These are phyloP conservation scores for Gulo gulo DNA, from an alignment of 2,113 vertebrate genomes.

Conservation along the genomic window DNA sequence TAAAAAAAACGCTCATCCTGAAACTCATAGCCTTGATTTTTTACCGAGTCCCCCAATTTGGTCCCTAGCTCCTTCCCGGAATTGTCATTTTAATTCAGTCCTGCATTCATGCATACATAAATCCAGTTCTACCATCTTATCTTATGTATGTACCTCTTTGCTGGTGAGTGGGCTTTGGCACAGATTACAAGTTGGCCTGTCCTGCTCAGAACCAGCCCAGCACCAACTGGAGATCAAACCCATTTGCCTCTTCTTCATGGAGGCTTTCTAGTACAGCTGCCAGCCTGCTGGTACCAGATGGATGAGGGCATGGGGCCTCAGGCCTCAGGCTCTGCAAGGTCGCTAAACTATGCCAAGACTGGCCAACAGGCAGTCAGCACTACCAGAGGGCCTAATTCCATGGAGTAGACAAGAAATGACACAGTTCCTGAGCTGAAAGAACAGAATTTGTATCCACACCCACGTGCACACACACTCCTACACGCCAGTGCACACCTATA, in stretches of 20 bases:
- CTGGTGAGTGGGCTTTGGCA: background rate
- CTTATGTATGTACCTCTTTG: background rate
- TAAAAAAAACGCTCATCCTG: conserved; percentile 10
- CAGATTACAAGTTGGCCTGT: background rate
- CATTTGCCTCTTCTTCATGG: background rate
- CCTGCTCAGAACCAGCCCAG: background rate
- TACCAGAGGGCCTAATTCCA: background rate
- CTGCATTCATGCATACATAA: background rate
- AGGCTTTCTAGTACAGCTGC: background rate
- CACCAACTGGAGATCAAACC: background rate
- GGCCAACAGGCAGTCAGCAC: background rate
- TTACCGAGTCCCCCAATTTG: background rate
- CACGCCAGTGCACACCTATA: background rate
- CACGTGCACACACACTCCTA: background rate
- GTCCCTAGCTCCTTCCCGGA: background rate
- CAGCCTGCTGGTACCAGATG: background rate
- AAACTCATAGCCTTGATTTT: conserved; percentile 36
- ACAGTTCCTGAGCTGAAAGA: background rate
- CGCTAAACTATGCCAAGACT: background rate
- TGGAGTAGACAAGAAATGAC: background rate
- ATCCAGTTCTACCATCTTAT: background rate
- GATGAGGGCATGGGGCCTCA: background rate
- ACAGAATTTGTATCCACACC: background rate
- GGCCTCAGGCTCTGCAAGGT: background rate
- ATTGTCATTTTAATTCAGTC: conserved; percentile 29